Evolutionary conservation across 2,888 invertebrate genomes (phyloP), one percentile per base, ranked within the genome.

Genomic region (Gibbula magus): DNA sequence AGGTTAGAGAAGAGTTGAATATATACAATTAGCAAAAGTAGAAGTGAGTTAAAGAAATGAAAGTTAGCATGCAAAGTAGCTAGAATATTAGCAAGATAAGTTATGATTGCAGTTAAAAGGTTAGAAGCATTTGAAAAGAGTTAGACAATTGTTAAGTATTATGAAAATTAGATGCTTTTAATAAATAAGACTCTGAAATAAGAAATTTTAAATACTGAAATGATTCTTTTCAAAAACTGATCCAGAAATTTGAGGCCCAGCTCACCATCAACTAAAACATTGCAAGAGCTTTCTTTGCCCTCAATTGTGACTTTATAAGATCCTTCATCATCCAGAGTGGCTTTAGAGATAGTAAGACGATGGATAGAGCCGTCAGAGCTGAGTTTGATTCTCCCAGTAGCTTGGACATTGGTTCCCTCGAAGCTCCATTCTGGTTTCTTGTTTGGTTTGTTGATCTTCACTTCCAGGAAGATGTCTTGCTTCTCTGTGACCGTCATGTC

Each of bases 401-500:
- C 86, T 20, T 77, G 84, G 51, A 92, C 86, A 53, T 85, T 85
- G 70, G 88, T 86, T 66, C 88, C 90, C 76, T 91, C 88, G 79
- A 89, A 83, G 85, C 83, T 88, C 94, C 94, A 92, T 32, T 85
- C 84, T 22, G 91, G 91, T 66, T 88, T 87, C 80, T 88, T 87
- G 84, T 89, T 86, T 13, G 90, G 89, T 81, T 90, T 89, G 83
- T 86, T 90, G 79, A 92, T 86, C 82, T 92, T 89, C 86, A 90
- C 91, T 77, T 89, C 89, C 75, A 92, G 81, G 61, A 85, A 86
- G 5, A 89, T 83, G 66, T 87, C 88, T 67, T 90, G 87, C 39
- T 89, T 86, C 77, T 91, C 91, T 35, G 81, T 87, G 54, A 90
- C 88, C 18, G 87, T 89, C 53, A 87, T 79, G 82, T 91, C 90